Evolutionary conservation across 92 coral and sea anemone species (phyloP), one percentile per base, ranked within the genome.

Genomic region (Muricea muricata): DNA sequence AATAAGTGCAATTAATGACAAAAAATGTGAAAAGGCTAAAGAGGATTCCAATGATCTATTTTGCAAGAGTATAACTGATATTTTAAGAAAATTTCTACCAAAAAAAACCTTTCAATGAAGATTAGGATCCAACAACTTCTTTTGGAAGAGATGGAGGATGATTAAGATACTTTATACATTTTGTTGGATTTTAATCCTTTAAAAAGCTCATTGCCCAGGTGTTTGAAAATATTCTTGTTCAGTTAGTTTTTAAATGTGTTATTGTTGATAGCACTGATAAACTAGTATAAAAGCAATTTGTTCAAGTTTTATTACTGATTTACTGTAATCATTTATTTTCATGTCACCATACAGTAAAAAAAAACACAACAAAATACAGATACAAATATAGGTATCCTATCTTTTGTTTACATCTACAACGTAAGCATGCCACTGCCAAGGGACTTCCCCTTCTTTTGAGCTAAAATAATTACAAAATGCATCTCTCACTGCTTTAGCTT

Each of bases 371-470:
- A 42, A 42, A 42, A 7, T 42, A 42, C 50, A 42, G 50, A 42
- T 14, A 42, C 14, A 42, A 42, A 42, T 42, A 7, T 42, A 7
- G 50, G 50, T 42, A 42, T 42, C 50, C 14, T 42, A 42, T 42
- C 14, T 42, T 14, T 14, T 42, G 14, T 42, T 42, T 42, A 42
- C 65, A 9, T 55, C 65, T 55, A 21, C 25, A 10, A 21, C 65
- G n/a, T 55, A 21, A 13, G 65, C 65, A 7, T 21, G 20, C 65
- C 65, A 76, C 82, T 76, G 82, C 82, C 82, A 76, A 41, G 82
- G 82, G 24, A 76, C 82, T 39, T 24, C 23, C 2, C 82, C 82
- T 39, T 76, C 82, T 25, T 50, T 30, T 58, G 82, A 28, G 9
- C n/a, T 47, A 67, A 76, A 76, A 50, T 76, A 76, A 11, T 76